Percentiles rank a stretch among this genome's conserved stretches.
Evolutionary conservation across 2,113 vertebrate genomes (phyloP).

Genomic region (Melanerpes aurifrons): DNA sequence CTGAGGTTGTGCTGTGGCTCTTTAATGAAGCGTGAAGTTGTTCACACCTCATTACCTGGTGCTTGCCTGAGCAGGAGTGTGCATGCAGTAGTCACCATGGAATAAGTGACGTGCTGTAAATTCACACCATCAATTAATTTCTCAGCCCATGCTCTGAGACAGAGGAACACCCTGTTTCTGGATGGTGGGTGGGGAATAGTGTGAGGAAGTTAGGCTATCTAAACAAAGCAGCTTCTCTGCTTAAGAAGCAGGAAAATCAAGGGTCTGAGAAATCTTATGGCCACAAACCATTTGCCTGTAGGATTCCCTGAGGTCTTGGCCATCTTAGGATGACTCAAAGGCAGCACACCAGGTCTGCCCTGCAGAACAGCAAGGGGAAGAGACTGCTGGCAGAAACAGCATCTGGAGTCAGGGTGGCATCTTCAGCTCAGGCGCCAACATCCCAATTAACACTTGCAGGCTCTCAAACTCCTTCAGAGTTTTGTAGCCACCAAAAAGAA

Average conservation of each 20-base stretch:
- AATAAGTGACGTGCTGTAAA: constrained; percentile 21
- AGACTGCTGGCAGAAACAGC: background rate
- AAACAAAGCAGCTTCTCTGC: constrained; percentile 38
- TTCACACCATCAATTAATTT: constrained; percentile 1
- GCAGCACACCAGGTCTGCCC: rapidly evolving
- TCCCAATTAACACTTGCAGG: background rate
- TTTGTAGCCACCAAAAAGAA: background rate
- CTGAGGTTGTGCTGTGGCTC: background rate
- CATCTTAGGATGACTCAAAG: background rate
- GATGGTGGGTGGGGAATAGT: background rate
- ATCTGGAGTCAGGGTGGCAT: background rate
- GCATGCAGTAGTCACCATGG: background rate
- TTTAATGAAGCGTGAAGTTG: background rate
- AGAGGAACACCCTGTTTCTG: constrained; percentile 31
- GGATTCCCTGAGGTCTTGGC: rapidly evolving
- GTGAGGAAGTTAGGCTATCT: background rate
- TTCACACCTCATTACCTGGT: constrained; percentile 15
- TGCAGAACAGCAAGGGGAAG: background rate
- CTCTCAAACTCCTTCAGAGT: background rate
- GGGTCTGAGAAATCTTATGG: background rate
- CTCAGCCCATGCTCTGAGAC: background rate
- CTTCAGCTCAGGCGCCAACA: background rate
- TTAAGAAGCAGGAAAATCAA: constrained; percentile 1
- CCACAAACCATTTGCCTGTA: background rate
- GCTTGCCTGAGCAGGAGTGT: constrained; percentile 9